These are phyloP conservation scores for Pseudopleuronectes americanus DNA, from an alignment of 2,797 vertebrate genomes.

Conservation along the genomic window DNA sequence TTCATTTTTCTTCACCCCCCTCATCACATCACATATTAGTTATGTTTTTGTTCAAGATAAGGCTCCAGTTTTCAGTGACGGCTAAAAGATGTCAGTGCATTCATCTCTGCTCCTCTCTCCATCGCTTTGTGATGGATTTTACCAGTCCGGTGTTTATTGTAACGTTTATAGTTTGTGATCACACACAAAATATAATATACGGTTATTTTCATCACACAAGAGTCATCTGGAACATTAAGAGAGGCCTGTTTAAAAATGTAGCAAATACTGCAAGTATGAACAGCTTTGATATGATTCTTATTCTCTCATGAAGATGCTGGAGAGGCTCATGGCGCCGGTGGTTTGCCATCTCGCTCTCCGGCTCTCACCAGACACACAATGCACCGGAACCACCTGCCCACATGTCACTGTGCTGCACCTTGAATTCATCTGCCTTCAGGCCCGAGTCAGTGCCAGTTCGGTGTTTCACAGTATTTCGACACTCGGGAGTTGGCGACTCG, in stretches of 20 bases:
- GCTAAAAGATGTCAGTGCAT: conserved; percentile 46
- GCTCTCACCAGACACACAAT: conserved; percentile 1
- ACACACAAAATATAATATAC: conserved; percentile 8
- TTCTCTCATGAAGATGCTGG: conserved; percentile 22
- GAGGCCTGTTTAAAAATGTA: conserved; percentile 38
- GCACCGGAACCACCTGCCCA: conserved; percentile 6
- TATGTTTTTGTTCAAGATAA: conserved; percentile 44
- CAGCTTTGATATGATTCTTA: conserved; percentile 21
- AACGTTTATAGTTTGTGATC: conserved; percentile 45
- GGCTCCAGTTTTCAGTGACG: conserved; percentile 31
- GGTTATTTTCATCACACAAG: conserved; percentile 32
- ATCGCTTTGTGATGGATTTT: conserved; percentile 44
- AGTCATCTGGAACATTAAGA: conserved; percentile 21
- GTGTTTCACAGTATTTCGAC: conserved; percentile 22
- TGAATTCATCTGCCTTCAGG: conserved; percentile 12
- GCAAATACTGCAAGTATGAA: conserved; percentile 31
- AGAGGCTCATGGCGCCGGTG: background rate
- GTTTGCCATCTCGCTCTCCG: conserved; percentile 20
- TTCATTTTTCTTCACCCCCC: conserved; percentile 20
- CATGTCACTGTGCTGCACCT: conserved; percentile 18
- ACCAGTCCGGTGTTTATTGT: conserved; percentile 48
- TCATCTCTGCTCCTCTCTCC: conserved; percentile 63
- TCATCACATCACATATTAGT: conserved; percentile 45
- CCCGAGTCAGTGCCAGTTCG: conserved; percentile 15
- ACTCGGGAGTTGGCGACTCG: conserved; percentile 17